These are phyloP conservation scores for Moxostoma hubbsi DNA, from an alignment of 2,797 vertebrate species.

Conservation along the genomic window DNA sequence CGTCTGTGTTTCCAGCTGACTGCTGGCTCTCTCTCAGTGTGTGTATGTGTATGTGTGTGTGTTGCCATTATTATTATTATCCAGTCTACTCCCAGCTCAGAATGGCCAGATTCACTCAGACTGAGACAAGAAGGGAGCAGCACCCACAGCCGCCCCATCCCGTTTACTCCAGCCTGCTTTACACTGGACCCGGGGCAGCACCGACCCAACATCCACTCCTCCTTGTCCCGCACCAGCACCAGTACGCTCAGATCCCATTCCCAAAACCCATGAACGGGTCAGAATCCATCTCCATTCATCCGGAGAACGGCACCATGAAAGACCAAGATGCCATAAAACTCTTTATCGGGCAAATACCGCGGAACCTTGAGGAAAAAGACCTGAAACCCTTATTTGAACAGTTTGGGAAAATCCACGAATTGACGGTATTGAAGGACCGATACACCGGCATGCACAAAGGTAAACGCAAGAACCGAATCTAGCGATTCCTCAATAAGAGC, in stretches of 20 bases:
- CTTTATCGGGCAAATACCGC: conserved; percentile 98
- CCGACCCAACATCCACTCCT: conserved; percentile 78
- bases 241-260: conserved; percentile 79
- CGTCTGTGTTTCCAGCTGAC: conserved; percentile 86
- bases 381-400: conserved; percentile 97
- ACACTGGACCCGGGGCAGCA: conserved; percentile 85
- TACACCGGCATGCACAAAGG: conserved; percentile 99
- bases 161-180: conserved; percentile 85
- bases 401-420: conserved; percentile 98
- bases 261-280: conserved; percentile 88
- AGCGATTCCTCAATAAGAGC: background rate
- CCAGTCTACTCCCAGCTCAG: conserved; percentile 88
- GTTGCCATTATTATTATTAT: conserved; percentile 86
- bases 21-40: conserved; percentile 79
- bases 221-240: conserved; percentile 76
- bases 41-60: conserved; percentile 70
- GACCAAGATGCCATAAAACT: conserved; percentile 99
- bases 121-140: conserved; percentile 89
- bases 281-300: conserved; percentile 88
- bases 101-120: conserved; percentile 97
- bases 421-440: conserved; percentile 97
- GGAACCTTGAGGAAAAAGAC: conserved; percentile 97
- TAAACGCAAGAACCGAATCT: conserved; percentile 68
- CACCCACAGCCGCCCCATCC: conserved; percentile 84
- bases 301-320: conserved; percentile 93